phyloP scores from a whole-genome alignment of 2,113 vertebrate species.

The Struthio camelus region DNA sequence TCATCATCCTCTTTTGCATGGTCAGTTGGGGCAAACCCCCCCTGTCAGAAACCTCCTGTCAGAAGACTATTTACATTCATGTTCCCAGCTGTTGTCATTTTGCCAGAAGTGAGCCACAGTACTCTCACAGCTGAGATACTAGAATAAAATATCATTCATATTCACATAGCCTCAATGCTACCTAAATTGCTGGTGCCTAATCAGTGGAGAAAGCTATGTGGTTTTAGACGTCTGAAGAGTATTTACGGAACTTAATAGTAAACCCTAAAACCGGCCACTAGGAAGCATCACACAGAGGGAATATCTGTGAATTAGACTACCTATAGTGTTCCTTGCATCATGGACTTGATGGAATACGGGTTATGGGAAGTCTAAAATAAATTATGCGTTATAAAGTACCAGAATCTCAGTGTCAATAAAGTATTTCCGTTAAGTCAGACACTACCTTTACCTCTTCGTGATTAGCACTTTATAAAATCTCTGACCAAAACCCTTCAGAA shows the following conservation, averaged over 20 bases:
- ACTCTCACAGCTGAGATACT: background rate
- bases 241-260: background rate
- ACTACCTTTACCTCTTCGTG: background rate
- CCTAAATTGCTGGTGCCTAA: background rate
- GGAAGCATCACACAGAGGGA: background rate
- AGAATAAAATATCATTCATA: background rate
- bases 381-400: background rate
- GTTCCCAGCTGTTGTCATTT: background rate
- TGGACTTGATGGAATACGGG: background rate
- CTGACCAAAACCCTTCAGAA: background rate
- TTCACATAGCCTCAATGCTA: background rate
- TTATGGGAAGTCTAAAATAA: background rate
- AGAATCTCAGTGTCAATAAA: background rate
- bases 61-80: background rate
- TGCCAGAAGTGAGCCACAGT: background rate
- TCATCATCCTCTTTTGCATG: background rate
- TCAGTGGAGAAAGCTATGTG: background rate
- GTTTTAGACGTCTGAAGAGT: background rate
- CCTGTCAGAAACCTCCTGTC: background rate
- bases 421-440: background rate
- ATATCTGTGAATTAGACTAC: background rate
- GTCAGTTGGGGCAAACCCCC: fast-evolving
- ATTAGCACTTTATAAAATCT: background rate
- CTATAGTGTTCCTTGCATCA: background rate
- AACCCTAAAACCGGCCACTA: background rate